Conservation (phyloP, 2,797 vertebrate species). For the Argyrosomus regius region DNA sequence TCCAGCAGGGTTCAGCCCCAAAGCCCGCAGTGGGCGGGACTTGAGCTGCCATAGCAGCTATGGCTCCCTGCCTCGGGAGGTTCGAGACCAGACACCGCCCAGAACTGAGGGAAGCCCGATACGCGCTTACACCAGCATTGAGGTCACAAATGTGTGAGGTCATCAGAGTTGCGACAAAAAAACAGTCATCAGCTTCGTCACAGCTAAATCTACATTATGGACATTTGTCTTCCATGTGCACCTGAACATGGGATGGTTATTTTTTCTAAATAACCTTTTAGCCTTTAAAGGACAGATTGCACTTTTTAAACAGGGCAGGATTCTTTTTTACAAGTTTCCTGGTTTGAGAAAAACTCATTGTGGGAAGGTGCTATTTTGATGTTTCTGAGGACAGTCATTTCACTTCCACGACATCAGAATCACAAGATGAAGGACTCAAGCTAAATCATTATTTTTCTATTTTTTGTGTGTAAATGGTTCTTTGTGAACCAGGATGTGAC, state of each 20-base stretch:
- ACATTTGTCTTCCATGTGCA: constrained; percentile 46
- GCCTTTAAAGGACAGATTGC: constrained; percentile 66
- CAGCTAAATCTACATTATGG: constrained; percentile 20
- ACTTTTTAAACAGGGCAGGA: constrained; percentile 66
- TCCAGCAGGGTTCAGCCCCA: constrained; percentile 83
- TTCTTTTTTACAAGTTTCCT: constrained; percentile 48
- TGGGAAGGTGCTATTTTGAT: constrained; percentile 30
- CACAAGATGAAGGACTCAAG: constrained; percentile 41
- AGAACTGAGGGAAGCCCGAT: constrained; percentile 80
- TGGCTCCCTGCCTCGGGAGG: constrained; percentile 80
- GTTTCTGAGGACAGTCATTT: constrained; percentile 30
- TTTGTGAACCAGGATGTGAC: constrained; percentile 56
- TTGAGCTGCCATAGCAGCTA: constrained; percentile 82
- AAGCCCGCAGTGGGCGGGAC: constrained; percentile 78
- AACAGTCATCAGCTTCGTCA: background rate
- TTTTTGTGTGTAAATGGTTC: constrained; percentile 60
- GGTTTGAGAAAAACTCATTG: constrained; percentile 28
- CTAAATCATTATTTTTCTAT: constrained; percentile 79
- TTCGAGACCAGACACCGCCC: constrained; percentile 75
- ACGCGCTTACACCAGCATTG: constrained; percentile 80
- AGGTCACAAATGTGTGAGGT: constrained; percentile 87
- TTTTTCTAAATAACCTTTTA: constrained; percentile 47
- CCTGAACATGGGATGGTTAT: constrained; percentile 40
- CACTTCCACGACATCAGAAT: constrained; percentile 18
- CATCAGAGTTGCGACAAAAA: background rate